phyloP scores from a whole-genome alignment of 2,113 vertebrate genomes.

The Ascaphus truei region DNA sequence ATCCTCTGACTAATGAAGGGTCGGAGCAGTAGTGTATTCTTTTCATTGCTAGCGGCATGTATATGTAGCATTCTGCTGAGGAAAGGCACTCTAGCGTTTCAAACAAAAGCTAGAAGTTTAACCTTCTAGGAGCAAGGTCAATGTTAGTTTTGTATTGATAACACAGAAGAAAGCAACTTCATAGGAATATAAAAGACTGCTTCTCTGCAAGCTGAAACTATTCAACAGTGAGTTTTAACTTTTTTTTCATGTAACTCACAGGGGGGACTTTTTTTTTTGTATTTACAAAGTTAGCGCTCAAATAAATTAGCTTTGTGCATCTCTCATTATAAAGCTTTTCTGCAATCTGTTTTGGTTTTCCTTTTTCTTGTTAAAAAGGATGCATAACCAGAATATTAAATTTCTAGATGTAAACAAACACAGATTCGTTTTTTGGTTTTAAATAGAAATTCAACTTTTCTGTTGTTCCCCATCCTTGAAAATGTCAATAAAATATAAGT shows the following conservation, averaged over 20 bases:
- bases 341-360: background rate
- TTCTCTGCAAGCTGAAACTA: slow-evolving; percentile 45
- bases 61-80: slow-evolving; percentile 62
- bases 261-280: slow-evolving; percentile 39
- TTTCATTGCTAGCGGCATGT: slow-evolving; percentile 56
- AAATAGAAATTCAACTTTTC: too few relatives aligned
- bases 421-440: too few relatives aligned
- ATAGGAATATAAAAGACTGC: slow-evolving; percentile 53
- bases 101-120: slow-evolving; percentile 64
- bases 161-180: slow-evolving; percentile 50
- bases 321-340: background rate
- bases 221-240: slow-evolving; percentile 45
- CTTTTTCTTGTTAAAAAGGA: background rate
- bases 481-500: too few relatives aligned
- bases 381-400: background rate
- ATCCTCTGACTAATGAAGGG: slow-evolving; percentile 68
- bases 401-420: background rate
- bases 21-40: slow-evolving; percentile 50
- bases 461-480: too few relatives aligned
- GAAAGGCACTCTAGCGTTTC: slow-evolving; percentile 56
- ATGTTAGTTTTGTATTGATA: slow-evolving; percentile 65
- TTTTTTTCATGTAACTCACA: slow-evolving; percentile 50
- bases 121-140: slow-evolving; percentile 67
- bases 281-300: slow-evolving; percentile 39
- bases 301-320: background rate